Conservation (phyloP, 2,888 invertebrate species). For the Melieria crassipennis region DNA sequence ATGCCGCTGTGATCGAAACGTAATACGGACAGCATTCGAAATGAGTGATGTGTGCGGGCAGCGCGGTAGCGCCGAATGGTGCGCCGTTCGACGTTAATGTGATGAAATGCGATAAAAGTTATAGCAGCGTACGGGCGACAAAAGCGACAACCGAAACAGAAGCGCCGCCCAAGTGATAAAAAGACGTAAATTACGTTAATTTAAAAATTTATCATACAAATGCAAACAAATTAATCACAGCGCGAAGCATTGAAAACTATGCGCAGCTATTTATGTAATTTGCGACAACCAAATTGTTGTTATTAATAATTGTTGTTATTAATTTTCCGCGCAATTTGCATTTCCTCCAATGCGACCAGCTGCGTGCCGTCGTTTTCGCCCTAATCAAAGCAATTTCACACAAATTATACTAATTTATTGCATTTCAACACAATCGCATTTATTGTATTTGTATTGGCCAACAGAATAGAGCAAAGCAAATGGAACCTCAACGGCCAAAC, state of each 20-base stretch:
- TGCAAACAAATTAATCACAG: neutral
- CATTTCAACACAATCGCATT: conserved; percentile 5
- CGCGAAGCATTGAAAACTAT: neutral
- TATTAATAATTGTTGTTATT: neutral
- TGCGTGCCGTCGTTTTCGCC: neutral
- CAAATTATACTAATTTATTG: conserved; percentile 33
- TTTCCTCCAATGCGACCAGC: too few relatives aligned
- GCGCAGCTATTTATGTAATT: neutral
- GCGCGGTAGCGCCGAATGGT: neutral
- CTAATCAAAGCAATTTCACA: conserved; percentile 25
- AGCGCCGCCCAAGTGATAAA: too few relatives aligned
- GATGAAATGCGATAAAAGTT: conserved; percentile 13
- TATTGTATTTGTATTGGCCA: neutral
- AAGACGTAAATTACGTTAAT: too few relatives aligned
- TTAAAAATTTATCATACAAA: too few relatives aligned
- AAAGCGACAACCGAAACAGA: too few relatives aligned
- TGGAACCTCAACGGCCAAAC: too few relatives aligned
- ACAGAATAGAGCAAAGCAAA: too few relatives aligned
- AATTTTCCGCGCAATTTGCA: neutral
- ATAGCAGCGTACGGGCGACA: neutral
- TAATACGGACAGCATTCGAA: too few relatives aligned
- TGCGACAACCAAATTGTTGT: neutral
- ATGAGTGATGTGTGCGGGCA: too few relatives aligned
- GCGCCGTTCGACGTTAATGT: conserved; percentile 16
- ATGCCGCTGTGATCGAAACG: too few relatives aligned